Conservation (phyloP, 2,888 invertebrate species). For the Bursaphelenchus okinawaensis region DNA sequence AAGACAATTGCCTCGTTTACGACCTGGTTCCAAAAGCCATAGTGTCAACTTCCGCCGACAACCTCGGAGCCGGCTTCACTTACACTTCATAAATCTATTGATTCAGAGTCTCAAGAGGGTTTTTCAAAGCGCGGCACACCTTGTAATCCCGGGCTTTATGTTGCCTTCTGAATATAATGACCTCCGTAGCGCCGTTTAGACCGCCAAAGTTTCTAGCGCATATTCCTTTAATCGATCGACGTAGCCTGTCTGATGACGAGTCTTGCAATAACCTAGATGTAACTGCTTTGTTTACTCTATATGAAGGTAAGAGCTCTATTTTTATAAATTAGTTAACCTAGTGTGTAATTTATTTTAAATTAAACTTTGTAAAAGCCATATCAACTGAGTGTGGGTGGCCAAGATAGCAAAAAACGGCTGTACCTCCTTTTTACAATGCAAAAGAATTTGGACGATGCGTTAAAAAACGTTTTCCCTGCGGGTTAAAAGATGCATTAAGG, state of each 20-base stretch:
- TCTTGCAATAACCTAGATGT: conserved; percentile 21
- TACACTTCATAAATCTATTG: neutral
- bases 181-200: conserved; percentile 11
- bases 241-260: neutral
- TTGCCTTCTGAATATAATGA: neutral
- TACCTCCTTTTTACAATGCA: neutral
- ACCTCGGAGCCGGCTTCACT: neutral
- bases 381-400: no score
- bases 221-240: conserved; percentile 10
- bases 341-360: no score
- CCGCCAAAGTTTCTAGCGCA: conserved; percentile 7
- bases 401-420: neutral
- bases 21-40: neutral
- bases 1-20: neutral
- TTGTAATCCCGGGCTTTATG: neutral
- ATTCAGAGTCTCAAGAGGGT: neutral
- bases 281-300: conserved; percentile 18
- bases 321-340: no score
- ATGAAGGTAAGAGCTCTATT: conserved; percentile 24
- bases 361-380: no score
- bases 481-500: neutral
- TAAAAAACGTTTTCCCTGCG: neutral
- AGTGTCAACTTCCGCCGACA: neutral
- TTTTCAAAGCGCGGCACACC: neutral
- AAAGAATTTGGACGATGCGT: neutral